phyloP scores from a whole-genome alignment of 1,140 invertebrate genomes.

The Euura saliciscinereae region DNA sequence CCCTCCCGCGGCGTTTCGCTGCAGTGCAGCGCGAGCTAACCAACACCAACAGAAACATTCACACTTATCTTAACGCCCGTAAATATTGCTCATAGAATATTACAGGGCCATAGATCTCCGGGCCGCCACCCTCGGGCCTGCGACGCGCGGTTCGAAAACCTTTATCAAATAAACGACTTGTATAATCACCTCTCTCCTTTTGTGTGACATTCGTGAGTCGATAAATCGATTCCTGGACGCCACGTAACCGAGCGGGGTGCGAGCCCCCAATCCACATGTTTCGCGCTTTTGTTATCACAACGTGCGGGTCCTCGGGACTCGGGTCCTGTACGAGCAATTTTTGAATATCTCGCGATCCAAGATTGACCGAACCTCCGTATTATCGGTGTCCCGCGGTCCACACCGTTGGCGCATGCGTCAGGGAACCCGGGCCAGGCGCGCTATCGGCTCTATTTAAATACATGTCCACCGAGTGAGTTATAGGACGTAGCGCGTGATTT shows the following conservation, averaged over 20 bases:
- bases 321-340: too few species aligned
- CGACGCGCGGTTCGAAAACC: slow-evolving; percentile 30
- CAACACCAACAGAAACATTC: slow-evolving; percentile 43
- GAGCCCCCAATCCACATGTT: background rate
- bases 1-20: slow-evolving; percentile 22
- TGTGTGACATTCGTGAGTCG: slow-evolving; percentile 19
- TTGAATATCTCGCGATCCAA: background rate
- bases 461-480: slow-evolving; percentile 49
- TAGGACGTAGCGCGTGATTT: slow-evolving; percentile 52
- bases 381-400: background rate
- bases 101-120: slow-evolving; percentile 50
- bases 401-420: slow-evolving; percentile 7
- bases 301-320: too few species aligned
- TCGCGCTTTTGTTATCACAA: background rate
- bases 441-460: slow-evolving; percentile 55
- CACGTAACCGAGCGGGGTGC: background rate
- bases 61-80: slow-evolving; percentile 51
- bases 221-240: slow-evolving; percentile 2
- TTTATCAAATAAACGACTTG: slow-evolving; percentile 53
- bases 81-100: slow-evolving; percentile 58
- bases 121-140: slow-evolving; percentile 17
- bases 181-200: slow-evolving; percentile 45
- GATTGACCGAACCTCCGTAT: too few species aligned
- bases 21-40: background rate
- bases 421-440: slow-evolving; percentile 21